Percentiles rank a stretch among this genome's conserved stretches.
Conservation (phyloP, 2,888 invertebrate species). For the Himalopsyche kuldschensis region DNA sequence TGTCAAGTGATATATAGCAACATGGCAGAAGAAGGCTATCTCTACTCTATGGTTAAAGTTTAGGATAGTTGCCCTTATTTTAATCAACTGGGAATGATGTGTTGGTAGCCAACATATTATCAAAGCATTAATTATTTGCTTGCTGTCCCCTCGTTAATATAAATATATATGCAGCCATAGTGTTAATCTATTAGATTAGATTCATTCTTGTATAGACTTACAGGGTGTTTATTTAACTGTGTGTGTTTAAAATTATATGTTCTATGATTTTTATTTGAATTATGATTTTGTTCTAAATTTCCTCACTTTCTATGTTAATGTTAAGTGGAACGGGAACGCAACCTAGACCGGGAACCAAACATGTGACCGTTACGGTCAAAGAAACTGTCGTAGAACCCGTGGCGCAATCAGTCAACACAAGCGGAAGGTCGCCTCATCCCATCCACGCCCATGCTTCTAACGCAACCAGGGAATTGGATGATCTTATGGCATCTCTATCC, state of each 20-base stretch:
- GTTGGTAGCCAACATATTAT: background rate
- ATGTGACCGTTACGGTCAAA: slow-evolving; percentile 60
- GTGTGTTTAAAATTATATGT: too few relatives aligned
- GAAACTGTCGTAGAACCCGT: slow-evolving; percentile 59
- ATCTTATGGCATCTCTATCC: slow-evolving; percentile 93
- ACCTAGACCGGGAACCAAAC: slow-evolving; percentile 60
- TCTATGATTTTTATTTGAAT: too few relatives aligned
- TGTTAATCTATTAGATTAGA: background rate
- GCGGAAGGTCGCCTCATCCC: slow-evolving; percentile 41
- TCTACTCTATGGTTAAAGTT: too few relatives aligned
- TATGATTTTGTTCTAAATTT: too few relatives aligned
- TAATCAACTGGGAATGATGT: background rate
- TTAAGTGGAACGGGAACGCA: slow-evolving; percentile 18
- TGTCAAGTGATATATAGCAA: too few relatives aligned
- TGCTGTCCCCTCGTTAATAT: background rate
- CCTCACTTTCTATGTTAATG: background rate
- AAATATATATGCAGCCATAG: background rate
- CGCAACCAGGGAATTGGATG: slow-evolving; percentile 92
- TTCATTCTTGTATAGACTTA: background rate
- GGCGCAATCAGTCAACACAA: slow-evolving; percentile 43
- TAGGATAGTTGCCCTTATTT: background rate
- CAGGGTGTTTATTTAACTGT: background rate
- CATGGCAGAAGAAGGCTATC: too few relatives aligned
- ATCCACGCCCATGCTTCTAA: slow-evolving; percentile 70
- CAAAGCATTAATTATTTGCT: background rate